Conservation (phyloP, 2,888 invertebrate genomes). For the Cordylochernes scorpioides region DNA sequence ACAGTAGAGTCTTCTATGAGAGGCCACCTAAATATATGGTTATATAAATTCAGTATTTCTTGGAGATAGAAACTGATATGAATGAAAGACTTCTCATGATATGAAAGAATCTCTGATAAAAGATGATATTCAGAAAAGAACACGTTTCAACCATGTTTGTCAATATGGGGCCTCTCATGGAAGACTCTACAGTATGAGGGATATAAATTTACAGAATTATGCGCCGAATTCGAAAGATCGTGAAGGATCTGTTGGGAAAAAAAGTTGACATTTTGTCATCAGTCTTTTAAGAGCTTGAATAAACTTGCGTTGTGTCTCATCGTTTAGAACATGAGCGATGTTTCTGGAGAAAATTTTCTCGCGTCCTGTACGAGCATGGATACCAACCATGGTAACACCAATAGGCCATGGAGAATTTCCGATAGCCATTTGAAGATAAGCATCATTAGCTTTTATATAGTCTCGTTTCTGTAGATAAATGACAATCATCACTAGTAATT, state of each 20-base stretch:
- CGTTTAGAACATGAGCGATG: constrained; percentile 79
- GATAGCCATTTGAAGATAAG: constrained; percentile 96
- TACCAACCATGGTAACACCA: constrained; percentile 98
- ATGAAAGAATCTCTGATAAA: no score
- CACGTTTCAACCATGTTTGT: no score
- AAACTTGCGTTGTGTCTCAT: constrained; percentile 93
- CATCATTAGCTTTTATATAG: constrained; percentile 81
- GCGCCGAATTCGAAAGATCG: constrained; percentile 63
- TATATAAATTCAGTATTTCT: no score
- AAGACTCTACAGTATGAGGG: no score
- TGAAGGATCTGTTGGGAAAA: constrained; percentile 85
- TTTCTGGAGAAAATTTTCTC: constrained; percentile 98
- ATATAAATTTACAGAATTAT: constrained; percentile 9
- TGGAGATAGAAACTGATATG: no score
- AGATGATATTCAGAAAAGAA: no score
- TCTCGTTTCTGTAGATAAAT: constrained; percentile 61
- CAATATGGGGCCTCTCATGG: no score
- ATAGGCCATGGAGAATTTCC: constrained; percentile 99
- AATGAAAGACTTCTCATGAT: no score
- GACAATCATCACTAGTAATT: constrained; percentile 73
- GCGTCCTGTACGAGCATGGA: constrained; percentile 93
- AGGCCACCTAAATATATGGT: no score
- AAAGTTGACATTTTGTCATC: constrained; percentile 93
- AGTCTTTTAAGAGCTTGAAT: constrained; percentile 63
- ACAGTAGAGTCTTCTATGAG: no score